Evolutionary conservation across 2,797 vertebrate genomes (phyloP), one percentile per base, ranked within the genome.

Genomic region (Spinibarbus caldwelli): DNA sequence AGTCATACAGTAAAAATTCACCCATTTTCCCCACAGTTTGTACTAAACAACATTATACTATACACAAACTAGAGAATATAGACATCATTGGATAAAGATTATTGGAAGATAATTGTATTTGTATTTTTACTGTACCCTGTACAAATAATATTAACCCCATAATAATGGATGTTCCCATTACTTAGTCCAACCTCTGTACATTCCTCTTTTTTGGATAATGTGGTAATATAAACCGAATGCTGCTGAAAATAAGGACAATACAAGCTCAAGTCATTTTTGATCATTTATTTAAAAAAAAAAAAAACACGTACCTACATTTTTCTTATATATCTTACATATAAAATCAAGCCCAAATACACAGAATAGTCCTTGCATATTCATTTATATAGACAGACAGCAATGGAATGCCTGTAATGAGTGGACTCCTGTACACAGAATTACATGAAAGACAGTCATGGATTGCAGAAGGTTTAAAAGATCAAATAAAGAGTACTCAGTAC

Each of bases 301-400:
- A 85, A 91, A 85, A 38, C n/a, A 87, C 91, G 95, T 96, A 96
- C 95, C 94, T 95, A 93, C 91, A 90, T 87, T 92, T 89, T 92
- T 92, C 90, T 94, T 86, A 94, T 91, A 92, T 93, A 91, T 94
- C 76, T 93, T 89, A 93, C 91, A 92, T 84, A 92, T 93, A 93
- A 93, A 95, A 91, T 93, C 89, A 93, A 94, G 92, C 92, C 94
- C 93, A 95, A 95, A 96, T 95, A 96, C 95, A 95, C 94, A 95
- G 84, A 93, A 95, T 95, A 95, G 85, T 94, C 95, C 94, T 95
- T 94, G 91, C 88, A 94, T 94, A 94, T 91, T 93, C 52, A 89
- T 91, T 86, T 93, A 85, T 91, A 90, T 92, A 92, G 89, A 91
- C 87, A 89, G 78, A 92, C 89, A 92, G 70, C 82, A 86, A 89